A percentile compares a stretch with the other conserved stretches of the same genome.
Conservation (phyloP, 2,113 vertebrate species). For the Mirza zaza region DNA sequence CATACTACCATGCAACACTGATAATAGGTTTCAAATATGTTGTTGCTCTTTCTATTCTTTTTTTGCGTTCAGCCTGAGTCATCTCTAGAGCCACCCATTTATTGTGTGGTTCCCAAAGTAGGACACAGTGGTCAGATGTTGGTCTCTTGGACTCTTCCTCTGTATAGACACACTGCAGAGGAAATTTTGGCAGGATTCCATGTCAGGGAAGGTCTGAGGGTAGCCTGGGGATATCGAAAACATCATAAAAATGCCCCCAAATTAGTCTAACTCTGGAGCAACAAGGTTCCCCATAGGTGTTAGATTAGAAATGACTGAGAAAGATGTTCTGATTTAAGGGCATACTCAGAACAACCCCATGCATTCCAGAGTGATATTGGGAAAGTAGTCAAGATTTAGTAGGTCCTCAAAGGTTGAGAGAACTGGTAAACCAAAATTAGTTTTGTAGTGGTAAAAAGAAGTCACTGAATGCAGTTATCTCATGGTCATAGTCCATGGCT, state of each 20-base stretch:
- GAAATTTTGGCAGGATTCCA: background rate
- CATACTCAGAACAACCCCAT: background rate
- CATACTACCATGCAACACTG: background rate
- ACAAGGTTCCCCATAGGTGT: background rate
- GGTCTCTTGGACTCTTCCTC: background rate
- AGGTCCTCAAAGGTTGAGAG: background rate
- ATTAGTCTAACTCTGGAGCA: background rate
- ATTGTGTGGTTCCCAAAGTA: background rate
- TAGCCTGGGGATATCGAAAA: background rate
- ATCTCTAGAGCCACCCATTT: background rate
- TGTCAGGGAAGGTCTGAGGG: background rate
- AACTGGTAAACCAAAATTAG: background rate
- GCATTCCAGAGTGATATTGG: background rate
- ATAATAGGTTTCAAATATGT: background rate
- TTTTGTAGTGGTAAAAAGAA: background rate
- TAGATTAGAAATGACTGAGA: background rate
- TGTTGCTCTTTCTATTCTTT: background rate
- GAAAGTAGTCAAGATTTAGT: background rate
- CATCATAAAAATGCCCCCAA: background rate
- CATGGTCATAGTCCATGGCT: fast-evolving
- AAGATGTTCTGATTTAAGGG: background rate
- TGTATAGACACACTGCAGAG: background rate
- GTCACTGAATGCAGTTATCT: background rate
- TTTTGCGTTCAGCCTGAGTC: background rate
- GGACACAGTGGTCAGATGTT: background rate